A percentile compares a stretch with the other conserved stretches of the same genome.
These are phyloP conservation scores for Caenorhabditis macrosperma DNA, from an alignment of 2,888 invertebrate species.

Conservation along the genomic window DNA sequence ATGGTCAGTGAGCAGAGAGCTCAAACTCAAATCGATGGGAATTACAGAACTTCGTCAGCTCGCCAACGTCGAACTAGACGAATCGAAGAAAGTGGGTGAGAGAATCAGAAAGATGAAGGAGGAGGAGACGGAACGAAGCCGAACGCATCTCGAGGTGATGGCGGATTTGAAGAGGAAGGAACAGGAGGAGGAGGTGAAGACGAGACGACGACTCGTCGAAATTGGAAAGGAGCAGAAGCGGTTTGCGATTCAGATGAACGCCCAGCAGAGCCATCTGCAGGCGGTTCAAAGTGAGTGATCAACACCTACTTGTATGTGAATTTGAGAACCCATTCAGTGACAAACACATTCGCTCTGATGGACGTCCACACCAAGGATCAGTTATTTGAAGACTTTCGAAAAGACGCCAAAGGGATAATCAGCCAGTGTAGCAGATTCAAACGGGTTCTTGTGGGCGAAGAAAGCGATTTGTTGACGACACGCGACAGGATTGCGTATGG, in stretches of 20 bases:
- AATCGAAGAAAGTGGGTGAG: background rate
- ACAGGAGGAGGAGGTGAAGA: background rate
- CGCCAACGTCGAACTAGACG: background rate
- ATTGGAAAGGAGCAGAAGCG: background rate
- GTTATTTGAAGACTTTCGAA: background rate
- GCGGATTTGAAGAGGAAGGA: background rate
- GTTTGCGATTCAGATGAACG: background rate
- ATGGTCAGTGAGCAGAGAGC: background rate
- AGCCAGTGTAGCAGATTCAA: background rate
- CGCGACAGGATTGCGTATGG: background rate
- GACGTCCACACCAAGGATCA: background rate
- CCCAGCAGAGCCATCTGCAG: background rate
- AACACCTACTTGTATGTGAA: background rate
- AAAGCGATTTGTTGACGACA: background rate
- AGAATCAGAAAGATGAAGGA: background rate
- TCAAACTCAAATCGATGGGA: no score
- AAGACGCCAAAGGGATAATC: background rate
- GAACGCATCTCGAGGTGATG: background rate
- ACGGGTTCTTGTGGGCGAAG: background rate
- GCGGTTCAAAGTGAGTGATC: background rate
- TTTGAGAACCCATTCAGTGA: background rate
- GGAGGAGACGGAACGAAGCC: background rate
- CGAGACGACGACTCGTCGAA: background rate
- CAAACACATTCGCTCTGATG: background rate
- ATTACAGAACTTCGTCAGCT: background rate